Conservation (phyloP, 2,888 invertebrate species). For the Troglohyphantes excavatus region DNA sequence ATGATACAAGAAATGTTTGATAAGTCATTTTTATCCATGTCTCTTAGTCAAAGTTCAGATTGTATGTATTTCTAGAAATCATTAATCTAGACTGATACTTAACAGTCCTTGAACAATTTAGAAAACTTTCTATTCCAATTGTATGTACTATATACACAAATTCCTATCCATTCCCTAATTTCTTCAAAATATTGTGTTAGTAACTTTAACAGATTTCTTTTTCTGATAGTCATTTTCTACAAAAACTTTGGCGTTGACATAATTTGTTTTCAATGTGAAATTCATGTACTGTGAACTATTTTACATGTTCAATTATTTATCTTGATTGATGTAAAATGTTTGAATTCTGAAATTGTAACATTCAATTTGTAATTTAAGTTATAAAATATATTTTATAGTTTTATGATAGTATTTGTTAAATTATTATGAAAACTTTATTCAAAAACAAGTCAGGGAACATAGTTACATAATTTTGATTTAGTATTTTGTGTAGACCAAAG, state of each 20-base stretch:
- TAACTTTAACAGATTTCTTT: neutral
- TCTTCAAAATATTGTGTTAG: slow-evolving; percentile 3
- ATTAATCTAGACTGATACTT: neutral
- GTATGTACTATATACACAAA: slow-evolving; percentile 1
- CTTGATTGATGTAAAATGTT: slow-evolving; percentile 3
- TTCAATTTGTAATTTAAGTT: slow-evolving; percentile 35
- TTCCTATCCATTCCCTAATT: slow-evolving; percentile 13
- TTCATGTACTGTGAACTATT: slow-evolving; percentile 24
- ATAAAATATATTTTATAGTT: slow-evolving; percentile 42
- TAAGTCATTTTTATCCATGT: slow-evolving; percentile 38
- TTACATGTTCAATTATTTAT: neutral
- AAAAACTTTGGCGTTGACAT: slow-evolving; percentile 14
- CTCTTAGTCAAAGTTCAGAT: slow-evolving; percentile 12
- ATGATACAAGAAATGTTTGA: slow-evolving; percentile 24
- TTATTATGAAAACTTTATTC: no score
- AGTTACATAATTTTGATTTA: no score
- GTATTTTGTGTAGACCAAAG: no score
- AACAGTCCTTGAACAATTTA: slow-evolving; percentile 7
- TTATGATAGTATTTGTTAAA: no score
- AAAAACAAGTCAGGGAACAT: no score
- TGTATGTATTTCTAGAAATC: slow-evolving; percentile 24
- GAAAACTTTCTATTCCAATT: slow-evolving; percentile 35
- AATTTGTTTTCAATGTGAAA: slow-evolving; percentile 37
- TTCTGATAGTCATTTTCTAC: slow-evolving; percentile 27
- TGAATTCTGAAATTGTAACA: slow-evolving; percentile 22